Conservation (phyloP, 2,797 vertebrate species). For the Catostomus latipinnis region DNA sequence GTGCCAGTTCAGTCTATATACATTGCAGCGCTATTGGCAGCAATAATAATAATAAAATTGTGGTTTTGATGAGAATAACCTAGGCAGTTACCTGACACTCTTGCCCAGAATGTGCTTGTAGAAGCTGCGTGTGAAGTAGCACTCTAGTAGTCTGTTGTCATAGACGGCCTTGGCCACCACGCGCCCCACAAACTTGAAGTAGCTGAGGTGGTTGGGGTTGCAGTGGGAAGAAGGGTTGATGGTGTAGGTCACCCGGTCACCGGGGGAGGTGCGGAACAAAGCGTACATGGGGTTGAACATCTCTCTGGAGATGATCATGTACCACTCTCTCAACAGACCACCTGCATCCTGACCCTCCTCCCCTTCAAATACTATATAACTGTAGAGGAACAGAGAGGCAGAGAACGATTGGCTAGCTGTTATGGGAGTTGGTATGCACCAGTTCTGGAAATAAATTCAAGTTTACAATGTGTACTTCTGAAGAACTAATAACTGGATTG, state of each 20-base stretch:
- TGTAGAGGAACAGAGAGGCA: constrained; percentile 58
- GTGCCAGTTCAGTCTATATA: background rate
- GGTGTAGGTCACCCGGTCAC: constrained; percentile 96
- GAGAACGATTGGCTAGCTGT: background rate
- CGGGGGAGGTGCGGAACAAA: constrained; percentile 95
- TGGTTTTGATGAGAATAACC: background rate
- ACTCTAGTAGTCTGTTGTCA: constrained; percentile 94
- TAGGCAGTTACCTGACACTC: constrained; percentile 85
- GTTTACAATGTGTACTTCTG: too few species aligned
- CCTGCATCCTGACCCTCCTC: constrained; percentile 98
- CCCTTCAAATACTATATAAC: constrained; percentile 98
- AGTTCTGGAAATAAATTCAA: too few species aligned
- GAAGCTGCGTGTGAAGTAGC: constrained; percentile 97
- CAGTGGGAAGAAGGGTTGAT: constrained; percentile 99
- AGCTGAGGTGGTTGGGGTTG: constrained; percentile 99
- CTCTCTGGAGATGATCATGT: constrained; percentile 98
- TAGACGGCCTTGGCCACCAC: constrained; percentile 98
- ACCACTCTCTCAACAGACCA: constrained; percentile 95
- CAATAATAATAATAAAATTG: too few species aligned
- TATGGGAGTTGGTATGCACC: too few species aligned
- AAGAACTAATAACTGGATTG: too few species aligned
- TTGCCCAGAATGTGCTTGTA: constrained; percentile 98
- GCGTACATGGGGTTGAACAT: constrained; percentile 99
- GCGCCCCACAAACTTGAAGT: constrained; percentile 97
- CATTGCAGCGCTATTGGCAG: too few species aligned